Evolutionary conservation across 2,888 invertebrate species (phyloP), one percentile per base, ranked within the genome.

Genomic region (Drosophila tanythrix): DNA sequence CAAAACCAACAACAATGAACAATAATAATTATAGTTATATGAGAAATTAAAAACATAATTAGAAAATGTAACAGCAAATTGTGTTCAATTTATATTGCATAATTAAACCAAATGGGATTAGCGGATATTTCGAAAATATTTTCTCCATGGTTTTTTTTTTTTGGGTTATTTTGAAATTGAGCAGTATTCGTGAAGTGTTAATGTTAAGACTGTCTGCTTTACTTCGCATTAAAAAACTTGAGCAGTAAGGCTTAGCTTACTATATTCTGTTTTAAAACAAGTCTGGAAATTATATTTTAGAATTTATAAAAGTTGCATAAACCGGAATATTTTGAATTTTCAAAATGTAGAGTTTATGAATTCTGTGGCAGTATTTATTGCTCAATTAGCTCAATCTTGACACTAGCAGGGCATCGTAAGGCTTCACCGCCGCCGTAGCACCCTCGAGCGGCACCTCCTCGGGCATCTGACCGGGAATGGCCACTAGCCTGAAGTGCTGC

Each of bases 401-500:
- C 3, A 94, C 93, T 27, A 97, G 94, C 38, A 95, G 92, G 1
- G 96, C 96, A 78, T 95, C 95, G 86, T 95, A 97, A 0, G 96
- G 96, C 40, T 95, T 95, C 0, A 96, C 96, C 1, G 96, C 95
- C 0, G 97, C 95, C 0, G 97, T 97, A 1, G 96, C 96, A 0
- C 97, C 97, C 88, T 97, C 97, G 0, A 95, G 94, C 50, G 96
- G 95, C 33, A 95, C 94, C 25, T 95, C 93, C 5, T 95, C 94
- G 0, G 97, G 97, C 69, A 95, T 92, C 73, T 95, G 94, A 0
- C 95, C 96, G 0, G 96, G 95, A 1, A 95, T 94, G 0, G 95
- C 93, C 2, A 94, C 92, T 88, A 97, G 95, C 6, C 94, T 94
- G 82, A 96, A 97, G 82, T 94, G 95, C 92, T 97, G 97, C 80